Conservation (phyloP, 1,140 invertebrate species). For the Epicauta chinensis region DNA sequence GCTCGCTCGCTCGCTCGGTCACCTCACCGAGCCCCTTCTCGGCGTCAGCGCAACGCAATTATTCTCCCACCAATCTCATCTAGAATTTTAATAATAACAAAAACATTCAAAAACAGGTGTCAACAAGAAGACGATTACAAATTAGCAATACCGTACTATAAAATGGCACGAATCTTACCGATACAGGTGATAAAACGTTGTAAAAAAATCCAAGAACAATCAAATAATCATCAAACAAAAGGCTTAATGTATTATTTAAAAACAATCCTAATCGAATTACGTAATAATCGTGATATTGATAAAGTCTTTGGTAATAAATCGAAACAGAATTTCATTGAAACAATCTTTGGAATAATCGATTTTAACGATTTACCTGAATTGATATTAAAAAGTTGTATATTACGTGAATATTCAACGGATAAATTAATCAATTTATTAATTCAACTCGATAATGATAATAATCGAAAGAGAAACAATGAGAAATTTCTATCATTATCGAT, state of each 20-base stretch:
- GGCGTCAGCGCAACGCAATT: too few species aligned
- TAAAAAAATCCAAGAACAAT: conserved; percentile 40
- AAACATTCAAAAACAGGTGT: conserved; percentile 28
- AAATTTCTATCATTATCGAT: conserved; percentile 45
- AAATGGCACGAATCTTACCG: conserved; percentile 49
- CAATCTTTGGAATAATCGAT: conserved; percentile 43
- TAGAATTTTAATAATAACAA: conserved; percentile 1
- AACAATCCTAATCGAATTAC: conserved; percentile 43
- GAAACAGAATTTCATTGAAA: conserved; percentile 48
- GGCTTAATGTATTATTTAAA: conserved; percentile 51
- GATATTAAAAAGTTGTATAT: conserved; percentile 48
- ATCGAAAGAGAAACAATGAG: conserved; percentile 21
- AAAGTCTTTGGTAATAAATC: conserved; percentile 38
- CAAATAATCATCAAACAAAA: conserved; percentile 37
- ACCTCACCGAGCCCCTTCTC: too few species aligned
- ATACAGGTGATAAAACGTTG: conserved; percentile 45
- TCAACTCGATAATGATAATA: conserved; percentile 13
- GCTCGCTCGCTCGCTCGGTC: too few species aligned
- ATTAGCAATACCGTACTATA: conserved; percentile 54
- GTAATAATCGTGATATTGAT: conserved; percentile 44
- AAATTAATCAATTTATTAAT: conserved; percentile 48
- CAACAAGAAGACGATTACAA: conserved; percentile 48
- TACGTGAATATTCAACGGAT: conserved; percentile 53
- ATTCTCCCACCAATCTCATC: too few species aligned
- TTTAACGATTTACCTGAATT: conserved; percentile 46